Percentiles rank a stretch among this genome's conserved stretches.
Evolutionary conservation across 2,113 vertebrate species (phyloP).

Genomic region (Sceloporus tristichus): DNA sequence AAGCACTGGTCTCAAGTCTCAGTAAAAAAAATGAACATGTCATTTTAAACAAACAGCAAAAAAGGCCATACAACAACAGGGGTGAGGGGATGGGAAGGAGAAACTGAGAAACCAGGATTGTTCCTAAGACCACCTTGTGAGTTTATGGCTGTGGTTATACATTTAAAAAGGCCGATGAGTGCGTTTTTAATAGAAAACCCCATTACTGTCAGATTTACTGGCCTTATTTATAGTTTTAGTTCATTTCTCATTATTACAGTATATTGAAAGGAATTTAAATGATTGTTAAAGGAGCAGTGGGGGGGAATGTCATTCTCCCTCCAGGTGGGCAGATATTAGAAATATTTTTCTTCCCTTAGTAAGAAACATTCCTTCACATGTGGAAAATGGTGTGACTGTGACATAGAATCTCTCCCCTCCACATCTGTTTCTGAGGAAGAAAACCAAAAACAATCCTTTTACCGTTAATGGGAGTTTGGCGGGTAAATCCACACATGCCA

Average conservation of each 20-base stretch:
- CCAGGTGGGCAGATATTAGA: conserved; percentile 63
- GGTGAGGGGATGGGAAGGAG: background rate
- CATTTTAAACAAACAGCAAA: no score
- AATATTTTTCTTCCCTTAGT: conserved; percentile 75
- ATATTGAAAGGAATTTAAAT: conserved; percentile 55
- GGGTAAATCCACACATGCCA: conserved; percentile 38
- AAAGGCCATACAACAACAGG: no score
- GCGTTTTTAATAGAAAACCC: conserved; percentile 39
- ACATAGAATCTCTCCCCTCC: conserved; percentile 59
- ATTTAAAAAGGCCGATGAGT: conserved; percentile 26
- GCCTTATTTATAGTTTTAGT: conserved; percentile 51
- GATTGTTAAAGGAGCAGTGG: conserved; percentile 38
- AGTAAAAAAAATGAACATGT: no score
- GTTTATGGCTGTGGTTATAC: background rate
- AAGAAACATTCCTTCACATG: conserved; percentile 60
- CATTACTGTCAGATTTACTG: conserved; percentile 44
- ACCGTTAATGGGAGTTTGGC: conserved; percentile 26
- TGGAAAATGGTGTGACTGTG: conserved; percentile 62
- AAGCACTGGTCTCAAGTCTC: no score
- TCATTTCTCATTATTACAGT: conserved; percentile 61
- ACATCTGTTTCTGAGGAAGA: conserved; percentile 61
- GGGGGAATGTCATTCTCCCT: conserved; percentile 57
- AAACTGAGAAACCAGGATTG: background rate
- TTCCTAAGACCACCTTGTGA: background rate
- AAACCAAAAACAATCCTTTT: conserved; percentile 48